A percentile compares a stretch with the other conserved stretches of the same genome.
phyloP scores from a whole-genome alignment of 1,140 invertebrate genomes.

The Drosophila tsacasi region DNA sequence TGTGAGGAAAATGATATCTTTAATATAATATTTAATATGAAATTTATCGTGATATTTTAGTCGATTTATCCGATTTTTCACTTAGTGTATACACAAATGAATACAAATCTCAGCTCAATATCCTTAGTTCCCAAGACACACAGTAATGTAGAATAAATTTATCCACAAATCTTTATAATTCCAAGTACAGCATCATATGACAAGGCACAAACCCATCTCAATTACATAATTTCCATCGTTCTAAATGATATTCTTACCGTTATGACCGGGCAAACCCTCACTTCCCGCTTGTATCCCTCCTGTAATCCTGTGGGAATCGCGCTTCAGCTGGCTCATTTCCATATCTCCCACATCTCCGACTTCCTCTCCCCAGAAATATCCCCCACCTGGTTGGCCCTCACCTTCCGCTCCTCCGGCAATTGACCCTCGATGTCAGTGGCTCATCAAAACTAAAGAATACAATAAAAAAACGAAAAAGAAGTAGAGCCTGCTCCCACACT shows the following conservation, averaged over 20 bases:
- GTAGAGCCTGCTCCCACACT: constrained; percentile 34
- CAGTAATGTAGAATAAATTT: neutral
- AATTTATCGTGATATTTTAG: too few species aligned
- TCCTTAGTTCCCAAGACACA: too few species aligned
- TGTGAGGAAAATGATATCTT: too few species aligned
- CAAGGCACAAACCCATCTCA: neutral
- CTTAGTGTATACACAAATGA: too few species aligned
- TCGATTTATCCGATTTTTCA: too few species aligned
- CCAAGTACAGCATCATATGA: neutral
- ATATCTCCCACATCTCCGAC: constrained; percentile 36
- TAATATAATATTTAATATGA: too few species aligned
- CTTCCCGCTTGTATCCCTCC: neutral
- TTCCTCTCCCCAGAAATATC: constrained; percentile 24
- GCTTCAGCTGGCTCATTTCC: constrained; percentile 28
- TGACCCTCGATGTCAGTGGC: constrained; percentile 45
- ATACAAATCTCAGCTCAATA: too few species aligned
- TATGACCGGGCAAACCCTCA: neutral
- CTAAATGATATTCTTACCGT: constrained; percentile 6
- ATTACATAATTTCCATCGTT: constrained; percentile 17
- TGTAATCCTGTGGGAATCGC: constrained; percentile 41
- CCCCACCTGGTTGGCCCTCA: constrained; percentile 38
- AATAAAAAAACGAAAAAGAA: constrained; percentile 24
- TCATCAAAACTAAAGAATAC: constrained; percentile 32
- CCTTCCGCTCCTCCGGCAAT: constrained; percentile 41
- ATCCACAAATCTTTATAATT: neutral